Percentiles rank a stretch among this genome's conserved stretches.
Evolutionary conservation across 2,113 vertebrate species (phyloP).

Genomic region (Dicrurus megarhynchus): DNA sequence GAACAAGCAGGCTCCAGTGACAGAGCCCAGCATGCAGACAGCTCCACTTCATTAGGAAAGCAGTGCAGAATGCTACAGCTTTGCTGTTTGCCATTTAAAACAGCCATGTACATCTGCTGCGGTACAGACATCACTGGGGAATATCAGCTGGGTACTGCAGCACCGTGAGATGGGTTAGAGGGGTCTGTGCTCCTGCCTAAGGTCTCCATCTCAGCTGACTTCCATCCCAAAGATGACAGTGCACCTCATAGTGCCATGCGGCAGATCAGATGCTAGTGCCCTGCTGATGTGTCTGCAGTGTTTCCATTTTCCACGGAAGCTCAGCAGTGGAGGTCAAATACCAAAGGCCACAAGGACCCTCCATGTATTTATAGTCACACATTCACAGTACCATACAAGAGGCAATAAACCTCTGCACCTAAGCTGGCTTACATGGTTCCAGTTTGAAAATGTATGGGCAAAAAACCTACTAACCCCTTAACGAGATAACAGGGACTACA

Average conservation of each 20-base stretch:
- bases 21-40: neutral
- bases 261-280: neutral
- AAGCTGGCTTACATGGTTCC: neutral
- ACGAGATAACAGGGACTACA: neutral
- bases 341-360: neutral
- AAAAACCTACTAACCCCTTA: neutral
- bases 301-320: neutral
- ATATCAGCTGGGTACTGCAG: neutral
- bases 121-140: neutral
- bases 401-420: neutral
- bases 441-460: neutral
- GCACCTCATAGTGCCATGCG: rapidly evolving
- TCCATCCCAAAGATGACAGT: neutral
- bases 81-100: neutral
- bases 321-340: neutral
- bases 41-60: neutral
- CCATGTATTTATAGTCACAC: neutral
- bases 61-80: neutral
- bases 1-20: neutral
- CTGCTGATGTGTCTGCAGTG: neutral
- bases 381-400: neutral
- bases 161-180: neutral
- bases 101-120: rapidly evolving
- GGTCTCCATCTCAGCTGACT: neutral
- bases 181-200: neutral